phyloP scores from a whole-genome alignment of 1,140 invertebrate species.

The Coboldia fuscipes region DNA sequence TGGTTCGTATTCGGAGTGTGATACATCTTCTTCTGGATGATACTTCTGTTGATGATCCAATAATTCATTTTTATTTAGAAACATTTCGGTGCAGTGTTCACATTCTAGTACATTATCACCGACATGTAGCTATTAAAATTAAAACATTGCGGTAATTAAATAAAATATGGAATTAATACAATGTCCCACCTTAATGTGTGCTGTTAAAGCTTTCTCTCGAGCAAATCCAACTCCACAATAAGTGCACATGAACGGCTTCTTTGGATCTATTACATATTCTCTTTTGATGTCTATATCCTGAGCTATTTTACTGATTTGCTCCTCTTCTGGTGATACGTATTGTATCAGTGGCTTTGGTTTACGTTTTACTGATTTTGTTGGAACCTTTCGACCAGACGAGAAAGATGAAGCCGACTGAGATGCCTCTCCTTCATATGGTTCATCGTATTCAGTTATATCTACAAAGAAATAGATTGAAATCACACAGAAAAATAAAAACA shows the following conservation, averaged over 20 bases:
- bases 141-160: not conserved
- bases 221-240: slow-evolving; percentile 59
- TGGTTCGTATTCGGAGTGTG: slow-evolving; percentile 20
- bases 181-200: slow-evolving; percentile 32
- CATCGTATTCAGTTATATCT: too few relatives aligned
- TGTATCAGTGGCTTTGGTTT: not conserved
- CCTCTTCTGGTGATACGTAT: not conserved
- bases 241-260: slow-evolving; percentile 57
- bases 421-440: too few relatives aligned
- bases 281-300: not conserved
- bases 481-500: too few relatives aligned
- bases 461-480: too few relatives aligned
- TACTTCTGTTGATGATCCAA: slow-evolving; percentile 38
- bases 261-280: slow-evolving; percentile 33
- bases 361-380: too few relatives aligned
- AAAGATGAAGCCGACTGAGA: too few relatives aligned
- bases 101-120: slow-evolving; percentile 58
- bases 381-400: too few relatives aligned
- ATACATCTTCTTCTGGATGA: slow-evolving; percentile 19
- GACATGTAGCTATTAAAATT: slow-evolving; percentile 32
- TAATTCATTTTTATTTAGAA: slow-evolving; percentile 44
- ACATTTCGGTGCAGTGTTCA: slow-evolving; percentile 51
- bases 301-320: not conserved
- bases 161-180: not conserved
- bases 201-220: slow-evolving; percentile 53